phyloP scores from a whole-genome alignment of 2,888 invertebrate species.

The Thera britannica region DNA sequence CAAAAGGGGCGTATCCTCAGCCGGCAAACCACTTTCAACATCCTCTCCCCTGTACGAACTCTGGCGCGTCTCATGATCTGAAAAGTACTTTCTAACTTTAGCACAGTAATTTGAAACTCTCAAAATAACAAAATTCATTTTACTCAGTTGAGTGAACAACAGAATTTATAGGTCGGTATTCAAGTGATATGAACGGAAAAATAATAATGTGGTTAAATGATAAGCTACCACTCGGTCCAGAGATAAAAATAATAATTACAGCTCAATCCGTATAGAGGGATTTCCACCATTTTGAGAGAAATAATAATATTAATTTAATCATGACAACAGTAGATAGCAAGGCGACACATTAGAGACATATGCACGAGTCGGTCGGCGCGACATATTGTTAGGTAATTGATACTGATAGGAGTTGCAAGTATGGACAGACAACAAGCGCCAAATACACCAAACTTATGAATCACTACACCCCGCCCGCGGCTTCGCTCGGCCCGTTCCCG shows the following conservation, averaged over 20 bases:
- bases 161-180: neutral
- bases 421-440: too few species aligned
- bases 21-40: constrained; percentile 19
- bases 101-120: constrained; percentile 10
- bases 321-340: constrained; percentile 1
- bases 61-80: constrained; percentile 69
- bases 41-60: constrained; percentile 50
- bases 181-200: constrained; percentile 4
- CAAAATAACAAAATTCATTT: constrained; percentile 15
- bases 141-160: constrained; percentile 1
- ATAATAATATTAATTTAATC: constrained; percentile 8
- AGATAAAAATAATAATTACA: constrained; percentile 29
- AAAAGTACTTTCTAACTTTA: constrained; percentile 25
- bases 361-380: constrained; percentile 16
- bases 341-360: constrained; percentile 5
- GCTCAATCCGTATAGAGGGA: constrained; percentile 30
- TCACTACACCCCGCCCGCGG: too few species aligned
- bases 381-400: constrained; percentile 15
- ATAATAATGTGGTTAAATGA: constrained; percentile 22
- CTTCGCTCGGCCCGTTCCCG: too few species aligned
- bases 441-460: too few species aligned
- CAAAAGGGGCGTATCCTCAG: constrained; percentile 64
- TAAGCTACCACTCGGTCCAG: constrained; percentile 15
- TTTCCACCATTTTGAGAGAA: constrained; percentile 32
- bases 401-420: neutral